These are phyloP conservation scores for Arenicola marina DNA, from an alignment of 2,888 invertebrate genomes.

Conservation along the genomic window DNA sequence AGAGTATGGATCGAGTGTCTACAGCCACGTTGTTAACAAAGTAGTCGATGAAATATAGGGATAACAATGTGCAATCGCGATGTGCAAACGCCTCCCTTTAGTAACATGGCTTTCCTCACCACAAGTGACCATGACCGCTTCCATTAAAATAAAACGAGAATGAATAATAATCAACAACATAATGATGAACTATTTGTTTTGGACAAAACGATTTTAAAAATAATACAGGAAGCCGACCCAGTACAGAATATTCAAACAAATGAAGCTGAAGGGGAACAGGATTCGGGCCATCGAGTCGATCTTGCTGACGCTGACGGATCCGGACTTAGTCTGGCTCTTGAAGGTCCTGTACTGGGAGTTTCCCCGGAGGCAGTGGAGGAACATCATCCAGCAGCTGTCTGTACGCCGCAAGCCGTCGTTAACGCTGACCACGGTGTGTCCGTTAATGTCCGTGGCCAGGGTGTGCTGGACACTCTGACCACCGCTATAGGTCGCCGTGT, in stretches of 20 bases:
- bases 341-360: conserved; percentile 29
- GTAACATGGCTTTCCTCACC: no score
- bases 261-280: conserved; percentile 35
- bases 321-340: conserved; percentile 19
- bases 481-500: conserved; percentile 8
- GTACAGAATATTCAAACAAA: conserved; percentile 34
- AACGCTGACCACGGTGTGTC: conserved; percentile 13
- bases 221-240: conserved; percentile 37
- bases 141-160: no score
- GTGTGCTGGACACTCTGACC: conserved; percentile 9
- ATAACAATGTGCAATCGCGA: no score
- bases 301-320: conserved; percentile 31
- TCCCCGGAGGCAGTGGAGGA: conserved; percentile 33
- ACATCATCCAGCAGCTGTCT: conserved; percentile 33
- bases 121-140: no score
- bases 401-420: not conserved
- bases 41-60: no score
- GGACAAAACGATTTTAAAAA: no score
- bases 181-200: no score
- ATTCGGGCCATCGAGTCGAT: conserved; percentile 34
- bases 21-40: no score
- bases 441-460: conserved; percentile 27
- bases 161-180: no score
- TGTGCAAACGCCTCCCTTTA: no score
- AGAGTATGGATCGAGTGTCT: no score